phyloP scores from a whole-genome alignment of 2,797 vertebrate genomes.

The Chelidonichthys spinosus region DNA sequence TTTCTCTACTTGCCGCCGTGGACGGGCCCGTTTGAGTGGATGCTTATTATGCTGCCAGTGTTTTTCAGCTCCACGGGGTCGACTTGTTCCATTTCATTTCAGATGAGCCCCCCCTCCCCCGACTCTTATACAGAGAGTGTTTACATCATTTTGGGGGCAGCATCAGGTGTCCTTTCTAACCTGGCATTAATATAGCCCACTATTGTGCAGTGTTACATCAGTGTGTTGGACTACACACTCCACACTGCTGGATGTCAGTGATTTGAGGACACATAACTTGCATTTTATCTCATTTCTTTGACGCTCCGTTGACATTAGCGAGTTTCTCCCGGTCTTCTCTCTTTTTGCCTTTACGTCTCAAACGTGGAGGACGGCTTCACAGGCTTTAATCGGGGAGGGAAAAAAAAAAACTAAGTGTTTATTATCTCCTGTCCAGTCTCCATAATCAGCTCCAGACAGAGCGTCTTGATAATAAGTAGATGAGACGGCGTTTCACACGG shows the following conservation, averaged over 20 bases:
- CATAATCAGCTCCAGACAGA: constrained; percentile 27
- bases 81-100: constrained; percentile 46
- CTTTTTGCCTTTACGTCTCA: constrained; percentile 2
- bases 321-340: background rate
- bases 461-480: constrained; percentile 18
- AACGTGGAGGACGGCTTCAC: background rate
- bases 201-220: constrained; percentile 9
- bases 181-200: background rate
- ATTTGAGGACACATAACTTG: constrained; percentile 18
- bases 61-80: constrained; percentile 48
- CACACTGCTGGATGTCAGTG: constrained; percentile 1
- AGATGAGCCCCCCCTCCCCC: constrained; percentile 20
- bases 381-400: constrained; percentile 27
- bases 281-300: constrained; percentile 23
- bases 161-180: constrained; percentile 36
- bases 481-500: constrained; percentile 2
- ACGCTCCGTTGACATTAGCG: constrained; percentile 17
- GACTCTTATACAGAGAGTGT: constrained; percentile 36
- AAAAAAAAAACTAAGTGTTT: background rate
- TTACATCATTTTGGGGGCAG: constrained; percentile 34
- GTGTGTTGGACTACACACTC: constrained; percentile 7
- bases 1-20: constrained; percentile 44
- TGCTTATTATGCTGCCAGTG: constrained; percentile 72
- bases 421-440: constrained; percentile 14
- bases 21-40: constrained; percentile 50